Base-by-base conservation (phyloP, 2,113 vertebrate genomes). In the Phycodurus eques region DNA sequence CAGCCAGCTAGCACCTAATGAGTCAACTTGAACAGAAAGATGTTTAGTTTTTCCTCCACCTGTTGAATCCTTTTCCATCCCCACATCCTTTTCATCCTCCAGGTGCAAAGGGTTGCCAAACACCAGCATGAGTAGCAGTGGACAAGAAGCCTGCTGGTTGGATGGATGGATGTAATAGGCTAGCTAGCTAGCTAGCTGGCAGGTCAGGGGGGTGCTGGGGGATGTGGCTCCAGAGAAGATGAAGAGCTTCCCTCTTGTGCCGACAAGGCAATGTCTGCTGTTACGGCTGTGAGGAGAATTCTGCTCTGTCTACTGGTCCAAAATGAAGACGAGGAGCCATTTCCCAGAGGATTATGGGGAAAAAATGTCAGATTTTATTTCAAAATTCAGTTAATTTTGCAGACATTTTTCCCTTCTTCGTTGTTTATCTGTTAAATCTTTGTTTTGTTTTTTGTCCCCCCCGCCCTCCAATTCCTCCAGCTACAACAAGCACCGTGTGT, bases 241-340 rank as follows among this genome's bases (percentile, higher is more conserved):
- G 65, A 57, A 71, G 71, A 75, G 56, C 73, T 66, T 33, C 12
- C 39, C 35, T 9, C 53, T 57, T 43, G 19, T 43, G n/a, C 14
- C 1, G 75, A 49, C 22, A 43, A 44, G 59, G 0, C 49, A 43
- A 62, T 62, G 31, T 71, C 67, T 71, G 69, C 59, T 31, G 76
- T 75, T 62, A 27, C 27, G 2, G 68, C 67, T 68, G 70, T 31
- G 31, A 75, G 51, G 77, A 82, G 78, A 82, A 6, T 22, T 70
- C 83, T 31, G 35, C 80, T 78, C 73, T 77, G 68, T 79, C 82
- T 84, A 88, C 88, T 82, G 80, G 83, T 82, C 85, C 74, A 82
- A 82, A 84, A 73, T 17, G 71, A 86, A 68, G 81, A 88, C 86
- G 85, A 78, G 77, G 83, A 88, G 86, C 85, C 80, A 81, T 87